Conservation (phyloP, 2,888 invertebrate genomes). For the Andrena fulva region DNA sequence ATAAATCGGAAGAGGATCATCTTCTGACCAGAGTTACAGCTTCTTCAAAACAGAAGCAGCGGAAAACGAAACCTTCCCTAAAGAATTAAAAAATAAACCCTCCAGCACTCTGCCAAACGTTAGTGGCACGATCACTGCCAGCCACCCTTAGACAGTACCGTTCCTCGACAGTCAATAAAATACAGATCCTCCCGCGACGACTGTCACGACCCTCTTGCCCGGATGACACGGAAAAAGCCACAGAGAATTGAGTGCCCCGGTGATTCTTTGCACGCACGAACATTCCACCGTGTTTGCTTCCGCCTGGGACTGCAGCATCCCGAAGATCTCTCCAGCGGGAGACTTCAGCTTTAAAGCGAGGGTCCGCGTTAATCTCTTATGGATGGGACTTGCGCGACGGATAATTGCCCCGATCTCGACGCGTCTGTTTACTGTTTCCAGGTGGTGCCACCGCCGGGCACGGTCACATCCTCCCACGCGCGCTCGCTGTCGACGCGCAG, state of each 20-base stretch:
- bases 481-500: conserved; percentile 78
- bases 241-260: neutral
- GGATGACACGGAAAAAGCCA: neutral
- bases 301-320: neutral
- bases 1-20: neutral
- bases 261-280: neutral
- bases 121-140: neutral
- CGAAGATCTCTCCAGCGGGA: neutral
- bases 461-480: conserved; percentile 81
- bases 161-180: neutral
- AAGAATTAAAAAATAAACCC: neutral
- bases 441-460: conserved; percentile 84
- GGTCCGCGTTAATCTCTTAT: conserved; percentile 1
- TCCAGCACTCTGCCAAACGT: neutral
- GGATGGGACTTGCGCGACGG: conserved; percentile 1
- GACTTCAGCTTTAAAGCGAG: neutral
- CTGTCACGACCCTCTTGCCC: neutral
- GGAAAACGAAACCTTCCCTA: neutral
- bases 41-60: neutral
- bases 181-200: neutral
- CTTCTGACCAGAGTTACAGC: neutral
- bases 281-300: conserved; percentile 2
- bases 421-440: conserved; percentile 49
- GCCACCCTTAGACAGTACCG: neutral
- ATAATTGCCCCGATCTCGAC: conserved; percentile 17